These are phyloP conservation scores for Tyrophagus putrescentiae DNA, from an alignment of 1,140 invertebrate species.

Conservation along the genomic window DNA sequence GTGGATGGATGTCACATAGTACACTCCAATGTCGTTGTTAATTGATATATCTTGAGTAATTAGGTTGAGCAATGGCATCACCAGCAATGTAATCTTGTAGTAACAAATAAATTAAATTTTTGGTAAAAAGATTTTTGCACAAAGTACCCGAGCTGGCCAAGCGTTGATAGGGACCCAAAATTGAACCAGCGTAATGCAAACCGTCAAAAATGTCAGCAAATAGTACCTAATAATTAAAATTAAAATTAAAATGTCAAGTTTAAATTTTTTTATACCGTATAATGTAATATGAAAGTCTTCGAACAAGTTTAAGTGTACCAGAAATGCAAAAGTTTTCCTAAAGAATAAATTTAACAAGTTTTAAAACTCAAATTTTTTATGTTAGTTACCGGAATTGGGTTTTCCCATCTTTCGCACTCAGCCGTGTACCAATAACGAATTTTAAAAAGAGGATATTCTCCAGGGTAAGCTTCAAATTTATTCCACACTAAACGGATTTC, in stretches of 20 bases:
- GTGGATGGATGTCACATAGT: slow-evolving; percentile 20
- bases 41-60: slow-evolving; percentile 18
- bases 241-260: too few relatives aligned
- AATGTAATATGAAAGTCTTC: slow-evolving; percentile 25
- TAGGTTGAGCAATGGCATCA: slow-evolving; percentile 15
- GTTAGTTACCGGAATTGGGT: slow-evolving; percentile 4
- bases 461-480: neutral
- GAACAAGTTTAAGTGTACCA: slow-evolving; percentile 21
- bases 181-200: slow-evolving; percentile 23
- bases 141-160: slow-evolving; percentile 25
- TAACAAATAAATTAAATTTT: neutral
- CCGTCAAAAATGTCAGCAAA: slow-evolving; percentile 25
- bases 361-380: too few relatives aligned
- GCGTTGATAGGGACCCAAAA: slow-evolving; percentile 26
- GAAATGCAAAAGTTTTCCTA: slow-evolving; percentile 22
- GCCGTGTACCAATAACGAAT: slow-evolving; percentile 4
- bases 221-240: too few relatives aligned
- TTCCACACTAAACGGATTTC: neutral
- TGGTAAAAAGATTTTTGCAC: too few relatives aligned
- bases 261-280: too few relatives aligned
- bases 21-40: slow-evolving; percentile 11
- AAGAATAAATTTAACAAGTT: too few relatives aligned
- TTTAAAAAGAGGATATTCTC: slow-evolving; percentile 10
- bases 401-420: neutral
- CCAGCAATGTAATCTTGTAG: slow-evolving; percentile 8